Percentiles rank a stretch among this genome's conserved stretches.
These are phyloP conservation scores for Eurytoma californica DNA, from an alignment of 2,888 invertebrate species.

Conservation along the genomic window DNA sequence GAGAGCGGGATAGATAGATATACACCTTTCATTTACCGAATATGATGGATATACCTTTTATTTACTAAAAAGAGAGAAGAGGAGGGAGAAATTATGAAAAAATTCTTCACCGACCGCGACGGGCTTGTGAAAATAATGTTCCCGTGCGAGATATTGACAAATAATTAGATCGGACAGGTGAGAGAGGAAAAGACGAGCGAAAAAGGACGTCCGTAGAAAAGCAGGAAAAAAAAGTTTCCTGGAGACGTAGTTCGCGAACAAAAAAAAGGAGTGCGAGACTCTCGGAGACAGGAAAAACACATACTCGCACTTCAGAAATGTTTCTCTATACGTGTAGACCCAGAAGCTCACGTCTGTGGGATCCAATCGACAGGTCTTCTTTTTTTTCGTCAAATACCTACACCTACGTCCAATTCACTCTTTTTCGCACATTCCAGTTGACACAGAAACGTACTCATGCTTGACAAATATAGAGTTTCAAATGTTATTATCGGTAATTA, in stretches of 20 bases:
- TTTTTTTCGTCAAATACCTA: not conserved
- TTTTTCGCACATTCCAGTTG: not conserved
- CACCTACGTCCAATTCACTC: conserved; percentile 21
- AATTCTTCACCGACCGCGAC: too few relatives aligned
- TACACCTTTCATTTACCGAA: too few relatives aligned
- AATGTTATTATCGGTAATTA: not conserved
- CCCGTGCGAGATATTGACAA: conserved; percentile 7
- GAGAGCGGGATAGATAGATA: too few relatives aligned
- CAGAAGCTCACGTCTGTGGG: not conserved
- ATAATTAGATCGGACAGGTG: conserved; percentile 9
- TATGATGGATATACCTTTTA: too few relatives aligned
- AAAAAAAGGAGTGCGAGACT: not conserved
- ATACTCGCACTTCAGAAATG: not conserved
- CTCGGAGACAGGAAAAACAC: not conserved
- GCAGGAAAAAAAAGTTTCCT: not conserved
- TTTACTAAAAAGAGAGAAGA: too few relatives aligned
- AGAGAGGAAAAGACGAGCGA: not conserved
- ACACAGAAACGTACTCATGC: too few relatives aligned
- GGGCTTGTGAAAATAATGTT: too few relatives aligned
- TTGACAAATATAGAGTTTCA: not conserved
- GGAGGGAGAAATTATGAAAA: too few relatives aligned
- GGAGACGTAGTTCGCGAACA: not conserved
- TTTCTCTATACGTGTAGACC: not conserved
- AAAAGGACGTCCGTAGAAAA: not conserved
- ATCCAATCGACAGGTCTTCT: conserved; percentile 6